A percentile compares a stretch with the other conserved stretches of the same genome.
These are phyloP conservation scores for Aleiodes alternator DNA, from an alignment of 2,888 invertebrate genomes.

Conservation along the genomic window DNA sequence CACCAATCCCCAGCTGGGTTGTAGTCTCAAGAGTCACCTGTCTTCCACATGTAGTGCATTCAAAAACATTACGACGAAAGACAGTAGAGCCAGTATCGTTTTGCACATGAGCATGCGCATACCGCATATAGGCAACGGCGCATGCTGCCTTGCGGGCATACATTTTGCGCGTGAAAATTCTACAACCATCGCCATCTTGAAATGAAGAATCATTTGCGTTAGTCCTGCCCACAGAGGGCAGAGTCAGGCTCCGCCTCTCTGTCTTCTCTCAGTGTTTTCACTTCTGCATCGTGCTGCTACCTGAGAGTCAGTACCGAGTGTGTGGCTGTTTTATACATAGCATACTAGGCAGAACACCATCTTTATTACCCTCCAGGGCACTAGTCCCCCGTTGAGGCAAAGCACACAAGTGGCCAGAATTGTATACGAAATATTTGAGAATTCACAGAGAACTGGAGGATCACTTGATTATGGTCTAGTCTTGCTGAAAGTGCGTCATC, in stretches of 20 bases:
- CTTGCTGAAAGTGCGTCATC: not conserved
- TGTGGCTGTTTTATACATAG: slow-evolving; percentile 63
- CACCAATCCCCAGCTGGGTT: slow-evolving; percentile 53
- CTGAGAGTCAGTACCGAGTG: slow-evolving; percentile 32
- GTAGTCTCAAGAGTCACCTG: slow-evolving; percentile 4
- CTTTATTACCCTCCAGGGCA: slow-evolving; percentile 74
- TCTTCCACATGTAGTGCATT: slow-evolving; percentile 52
- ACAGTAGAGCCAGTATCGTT: not conserved
- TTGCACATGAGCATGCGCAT: slow-evolving; percentile 30
- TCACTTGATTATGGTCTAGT: no score
- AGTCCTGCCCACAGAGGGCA: slow-evolving; percentile 77
- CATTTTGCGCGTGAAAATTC: slow-evolving; percentile 47
- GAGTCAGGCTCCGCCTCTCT: slow-evolving; percentile 76
- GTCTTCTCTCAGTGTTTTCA: slow-evolving; percentile 56
- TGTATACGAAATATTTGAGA: slow-evolving; percentile 6
- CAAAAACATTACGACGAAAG: not conserved
- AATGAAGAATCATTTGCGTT: slow-evolving; percentile 77
- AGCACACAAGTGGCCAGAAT: slow-evolving; percentile 54
- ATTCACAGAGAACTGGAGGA: slow-evolving; percentile 8
- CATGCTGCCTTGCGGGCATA: slow-evolving; percentile 68
- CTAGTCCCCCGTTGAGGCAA: slow-evolving; percentile 71
- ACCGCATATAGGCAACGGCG: slow-evolving; percentile 51
- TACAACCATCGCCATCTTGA: slow-evolving; percentile 76
- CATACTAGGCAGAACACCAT: slow-evolving; percentile 67
- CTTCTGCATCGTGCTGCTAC: slow-evolving; percentile 32